Base-by-base conservation (phyloP, 2,888 invertebrate species). In the Callimorpha dominula region DNA sequence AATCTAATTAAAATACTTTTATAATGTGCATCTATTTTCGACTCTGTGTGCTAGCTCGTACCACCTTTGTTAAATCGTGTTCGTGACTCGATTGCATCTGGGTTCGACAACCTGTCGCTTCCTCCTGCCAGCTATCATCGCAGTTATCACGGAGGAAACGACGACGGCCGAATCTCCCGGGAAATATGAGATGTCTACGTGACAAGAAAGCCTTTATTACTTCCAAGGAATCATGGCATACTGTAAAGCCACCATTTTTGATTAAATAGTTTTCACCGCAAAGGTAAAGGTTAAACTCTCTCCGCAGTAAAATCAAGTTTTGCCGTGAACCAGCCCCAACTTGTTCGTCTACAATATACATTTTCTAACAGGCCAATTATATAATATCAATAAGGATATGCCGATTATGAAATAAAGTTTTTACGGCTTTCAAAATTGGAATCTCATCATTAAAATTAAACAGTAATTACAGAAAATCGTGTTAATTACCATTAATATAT, bases 81-180 rank as follows among this genome's bases (percentile, higher is more conserved):
- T 81, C 82, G 82, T 81, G 79, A 80, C 78, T 76, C 62, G 82
- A 86, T 85, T 80, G 74, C 76, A 83, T 82, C 81, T 76, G 76
- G 78, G 87, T 87, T 87, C 84, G 77, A 81, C 83, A 87, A 85
- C 83, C 86, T 72, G 66, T 46, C 75, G 74, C 71, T 80, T 82
- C 82, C 80, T 78, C 49, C 72, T 71, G 54, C 52, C 42, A 73
- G 49, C 70, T 74, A 68, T 72, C 66, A 66, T 71, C 8, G 52
- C 42, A 73, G 49, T 68, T 74, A 68, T 72, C 66, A 66, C 72
- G 9, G 52, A 75, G 77, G 76, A 80, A 83, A 75, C 71, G 64
- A 63, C 70, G 65, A 65, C 74, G 20, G 31, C 31, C 68, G 54
- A 64, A 76, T 81, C 76, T 80, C 72, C 72, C 75, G 76, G 77